Percentiles rank a stretch among this genome's conserved stretches.
phyloP scores from a whole-genome alignment of 1,140 invertebrate species.

The Nasonia longicornis region DNA sequence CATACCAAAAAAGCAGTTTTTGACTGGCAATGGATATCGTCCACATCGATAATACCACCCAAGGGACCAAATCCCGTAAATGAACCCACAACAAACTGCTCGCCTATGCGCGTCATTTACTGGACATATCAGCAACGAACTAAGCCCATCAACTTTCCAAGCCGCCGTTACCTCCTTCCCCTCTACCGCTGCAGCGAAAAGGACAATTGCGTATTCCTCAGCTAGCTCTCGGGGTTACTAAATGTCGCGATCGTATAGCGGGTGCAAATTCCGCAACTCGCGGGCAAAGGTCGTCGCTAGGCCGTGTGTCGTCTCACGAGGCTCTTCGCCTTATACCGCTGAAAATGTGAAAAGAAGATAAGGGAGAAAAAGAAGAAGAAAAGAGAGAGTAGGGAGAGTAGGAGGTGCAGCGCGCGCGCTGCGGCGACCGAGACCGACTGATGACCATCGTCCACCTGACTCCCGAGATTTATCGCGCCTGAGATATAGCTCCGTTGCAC shows the following conservation, averaged over 20 bases:
- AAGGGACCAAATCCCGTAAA: no score
- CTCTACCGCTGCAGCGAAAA: neutral
- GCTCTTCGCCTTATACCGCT: neutral
- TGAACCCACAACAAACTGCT: no score
- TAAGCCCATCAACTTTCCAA: slow-evolving; percentile 25
- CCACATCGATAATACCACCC: no score
- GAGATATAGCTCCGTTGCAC: slow-evolving; percentile 52
- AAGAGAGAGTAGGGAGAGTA: slow-evolving; percentile 1
- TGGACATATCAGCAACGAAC: no score
- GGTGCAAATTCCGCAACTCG: slow-evolving; percentile 53
- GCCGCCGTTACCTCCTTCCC: slow-evolving; percentile 41
- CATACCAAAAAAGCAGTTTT: no score
- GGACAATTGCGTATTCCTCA: slow-evolving; percentile 60
- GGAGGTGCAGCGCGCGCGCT: neutral
- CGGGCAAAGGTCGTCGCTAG: slow-evolving; percentile 64
- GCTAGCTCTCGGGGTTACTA: slow-evolving; percentile 52
- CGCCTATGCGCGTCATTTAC: no score
- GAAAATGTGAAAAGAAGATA: slow-evolving; percentile 31
- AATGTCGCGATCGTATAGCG: slow-evolving; percentile 60
- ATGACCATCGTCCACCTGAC: slow-evolving; percentile 69
- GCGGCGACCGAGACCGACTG: slow-evolving; percentile 30
- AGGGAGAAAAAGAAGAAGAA: neutral
- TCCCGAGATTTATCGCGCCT: slow-evolving; percentile 65
- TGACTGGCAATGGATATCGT: no score
- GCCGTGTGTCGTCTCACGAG: slow-evolving; percentile 53